Base-by-base conservation (phyloP, 2,797 vertebrate genomes). In the Coendou prehensilis region DNA sequence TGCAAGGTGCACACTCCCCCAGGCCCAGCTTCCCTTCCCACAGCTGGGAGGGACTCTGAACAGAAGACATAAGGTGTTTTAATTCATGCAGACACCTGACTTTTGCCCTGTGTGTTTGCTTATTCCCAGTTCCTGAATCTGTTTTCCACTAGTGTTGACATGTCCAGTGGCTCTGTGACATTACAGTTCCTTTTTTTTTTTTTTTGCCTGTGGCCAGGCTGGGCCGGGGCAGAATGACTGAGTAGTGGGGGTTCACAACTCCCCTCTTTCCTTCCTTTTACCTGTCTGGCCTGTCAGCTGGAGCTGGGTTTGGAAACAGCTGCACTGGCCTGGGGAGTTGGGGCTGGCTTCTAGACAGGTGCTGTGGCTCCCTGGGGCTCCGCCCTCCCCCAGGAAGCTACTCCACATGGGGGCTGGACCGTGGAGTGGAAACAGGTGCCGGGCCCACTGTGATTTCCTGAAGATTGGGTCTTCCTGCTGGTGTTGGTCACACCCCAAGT, bases 21-120 rank as follows among this genome's bases (percentile, higher is more conserved):
- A 2, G 9, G 11, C 79, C 47, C 71, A 67, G 47, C 47, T 73
- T n/a, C 69, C 89, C 89, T 69, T 89, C 76, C 4, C 1, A 83
- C 26, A 63, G 52, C 54, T 63, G 14, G 1, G 1, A 71, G 37
- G 63, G 63, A 23, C 78, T 79, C n/a, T 57, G 33, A n/a, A 5
- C 11, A 30, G 22, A 57, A 71, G 80, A 57, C 50, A 18, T 47
- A 67, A 87, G 71, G 30, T 0, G 18, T 83, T 82, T 73, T 73
- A 47, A 45, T 57, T 78, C 56, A 13, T 15, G 0, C 1, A 50
- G 84, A 41, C 17, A 10, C 47, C n/a, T 22, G 30, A 94, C 50
- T 63, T 96, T 98, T 89, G 96, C 95, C 87, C 5, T 17, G 37
- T 52, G 92, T 96, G 94, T 93, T 97, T 83, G 30, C 89, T 88